Percentiles rank a stretch among this genome's conserved stretches.
phyloP scores from a whole-genome alignment of 2,113 vertebrate genomes.

The Tricholaema leucomelas region DNA sequence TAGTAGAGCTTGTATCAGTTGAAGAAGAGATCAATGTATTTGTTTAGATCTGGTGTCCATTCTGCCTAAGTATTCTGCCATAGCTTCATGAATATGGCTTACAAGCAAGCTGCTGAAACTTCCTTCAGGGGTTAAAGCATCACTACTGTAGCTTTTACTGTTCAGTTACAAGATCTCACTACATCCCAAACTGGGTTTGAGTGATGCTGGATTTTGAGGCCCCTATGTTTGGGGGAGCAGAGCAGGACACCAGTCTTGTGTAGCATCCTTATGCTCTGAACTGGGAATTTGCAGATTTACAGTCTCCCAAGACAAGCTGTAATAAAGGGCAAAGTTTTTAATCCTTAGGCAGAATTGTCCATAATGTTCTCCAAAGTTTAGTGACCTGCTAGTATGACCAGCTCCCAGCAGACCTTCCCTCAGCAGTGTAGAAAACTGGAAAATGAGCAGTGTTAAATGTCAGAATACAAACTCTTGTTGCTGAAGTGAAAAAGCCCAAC shows the following conservation, averaged over 20 bases:
- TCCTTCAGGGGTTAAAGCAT: background rate
- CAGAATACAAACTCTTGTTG: background rate
- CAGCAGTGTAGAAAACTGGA: background rate
- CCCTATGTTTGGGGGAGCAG: background rate
- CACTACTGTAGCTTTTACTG: background rate
- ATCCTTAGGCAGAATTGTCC: background rate
- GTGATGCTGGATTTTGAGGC: background rate
- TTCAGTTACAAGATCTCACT: background rate
- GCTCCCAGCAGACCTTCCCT: background rate
- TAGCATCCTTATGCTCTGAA: background rate
- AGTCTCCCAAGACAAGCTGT: background rate
- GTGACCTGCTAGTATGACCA: background rate
- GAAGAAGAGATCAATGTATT: background rate
- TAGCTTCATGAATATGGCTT: background rate
- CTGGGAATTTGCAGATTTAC: accelerated
- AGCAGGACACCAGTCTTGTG: background rate
- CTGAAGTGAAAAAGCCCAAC: background rate
- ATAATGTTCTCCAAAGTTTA: background rate
- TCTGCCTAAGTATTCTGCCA: background rate
- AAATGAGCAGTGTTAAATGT: background rate
- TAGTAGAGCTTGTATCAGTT: background rate
- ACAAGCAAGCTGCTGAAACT: background rate
- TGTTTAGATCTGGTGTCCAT: background rate
- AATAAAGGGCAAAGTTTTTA: background rate
- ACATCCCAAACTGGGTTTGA: background rate